Evolutionary conservation across 2,797 vertebrate genomes (phyloP), one percentile per base, ranked within the genome.

Genomic region (Holocentrus rufus): DNA sequence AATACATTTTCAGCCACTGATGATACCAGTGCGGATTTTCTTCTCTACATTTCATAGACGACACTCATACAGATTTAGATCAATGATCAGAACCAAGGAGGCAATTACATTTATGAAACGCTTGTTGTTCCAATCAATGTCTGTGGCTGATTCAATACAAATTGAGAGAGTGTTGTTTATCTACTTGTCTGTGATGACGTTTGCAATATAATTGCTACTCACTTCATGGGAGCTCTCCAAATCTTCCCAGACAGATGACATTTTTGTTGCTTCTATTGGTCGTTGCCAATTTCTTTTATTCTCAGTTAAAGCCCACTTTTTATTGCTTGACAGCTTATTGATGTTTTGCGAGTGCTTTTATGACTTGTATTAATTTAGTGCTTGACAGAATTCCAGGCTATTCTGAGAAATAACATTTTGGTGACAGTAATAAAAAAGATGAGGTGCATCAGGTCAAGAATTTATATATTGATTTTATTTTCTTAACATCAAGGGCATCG

Each of bases 31-130:
- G 15, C 15, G 15, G 27, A 58, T 14, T 17, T 68, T 53, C 52
- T 62, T 77, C 64, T 39, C 59, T 11, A 63, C 54, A 64, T 84
- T 77, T 76, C 68, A 74, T 50, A 71, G 25, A 36, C 47, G 72
- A 84, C 80, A 66, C 74, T 79, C 46, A 57, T 82, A 83, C 74
- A 46, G 77, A 79, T 83, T 85, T 79, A 88, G 87, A 89, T 91
- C 85, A 90, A 89, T 89, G 77, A 88, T 88, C 79, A 68, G 77
- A 85, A 91, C 88, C 82, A 88, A 81, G 83, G 79, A 90, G 82
- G 80, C 85, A 91, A 91, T 91, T 90, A 86, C 82, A 87, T 88
- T 87, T 77, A 81, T 76, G 74, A 89, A 86, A 80, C 74, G 63
- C 69, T 84, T 69, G 31, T 66, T 71, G 65, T 67, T 80, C 76